phyloP scores from a whole-genome alignment of 2,797 vertebrate species.

The Enteromius treurensis region DNA sequence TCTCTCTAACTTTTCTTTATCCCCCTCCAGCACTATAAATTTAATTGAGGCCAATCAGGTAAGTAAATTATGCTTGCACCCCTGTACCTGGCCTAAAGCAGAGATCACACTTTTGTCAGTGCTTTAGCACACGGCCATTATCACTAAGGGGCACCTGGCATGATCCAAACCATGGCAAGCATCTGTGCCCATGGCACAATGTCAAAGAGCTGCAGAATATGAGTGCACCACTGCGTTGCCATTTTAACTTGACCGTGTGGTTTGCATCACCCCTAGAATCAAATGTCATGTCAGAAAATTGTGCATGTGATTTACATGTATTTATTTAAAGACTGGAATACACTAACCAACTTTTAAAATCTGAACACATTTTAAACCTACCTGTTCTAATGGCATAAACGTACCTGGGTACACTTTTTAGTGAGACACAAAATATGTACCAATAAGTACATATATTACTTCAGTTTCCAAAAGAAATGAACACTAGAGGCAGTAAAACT shows the following conservation, averaged over 20 bases:
- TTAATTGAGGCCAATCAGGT: not conserved
- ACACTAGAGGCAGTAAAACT: too few relatives aligned
- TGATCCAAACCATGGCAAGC: not conserved
- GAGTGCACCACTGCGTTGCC: not conserved
- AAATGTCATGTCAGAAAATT: not conserved
- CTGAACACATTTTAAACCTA: too few relatives aligned
- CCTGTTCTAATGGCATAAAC: too few relatives aligned
- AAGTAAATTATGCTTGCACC: slow-evolving; percentile 12
- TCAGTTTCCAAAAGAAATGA: too few relatives aligned
- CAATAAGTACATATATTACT: too few relatives aligned
- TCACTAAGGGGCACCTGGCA: not conserved
- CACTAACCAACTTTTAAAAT: too few relatives aligned
- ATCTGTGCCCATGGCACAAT: slow-evolving; percentile 18
- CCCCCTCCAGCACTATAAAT: not conserved
- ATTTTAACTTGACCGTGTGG: not conserved
- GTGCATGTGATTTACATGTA: not conserved
- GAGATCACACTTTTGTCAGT: slow-evolving; percentile 1
- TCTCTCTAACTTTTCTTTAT: not conserved
- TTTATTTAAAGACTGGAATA: too few relatives aligned
- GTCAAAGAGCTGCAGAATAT: not conserved
- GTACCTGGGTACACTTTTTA: too few relatives aligned
- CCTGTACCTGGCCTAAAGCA: not conserved
- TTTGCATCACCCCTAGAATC: not conserved
- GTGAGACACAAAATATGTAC: too few relatives aligned
- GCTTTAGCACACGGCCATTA: not conserved